phyloP scores from a whole-genome alignment of 1,140 invertebrate genomes.

The Saccostrea cuccullata region DNA sequence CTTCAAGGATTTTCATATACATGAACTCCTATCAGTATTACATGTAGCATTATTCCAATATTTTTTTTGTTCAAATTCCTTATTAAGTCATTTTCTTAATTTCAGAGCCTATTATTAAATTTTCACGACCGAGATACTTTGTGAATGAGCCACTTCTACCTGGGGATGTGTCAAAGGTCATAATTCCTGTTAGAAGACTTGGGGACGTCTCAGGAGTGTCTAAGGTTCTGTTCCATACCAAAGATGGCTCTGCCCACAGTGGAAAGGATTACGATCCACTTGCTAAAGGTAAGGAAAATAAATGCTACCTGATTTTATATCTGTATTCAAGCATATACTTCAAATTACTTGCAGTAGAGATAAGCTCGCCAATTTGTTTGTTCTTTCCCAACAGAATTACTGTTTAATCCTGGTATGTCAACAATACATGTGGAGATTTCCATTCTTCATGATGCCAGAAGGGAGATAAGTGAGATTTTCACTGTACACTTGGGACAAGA shows the following conservation, averaged over 20 bases:
- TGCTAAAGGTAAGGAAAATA: constrained; percentile 72
- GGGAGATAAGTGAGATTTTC: constrained; percentile 77
- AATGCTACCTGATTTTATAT: not conserved
- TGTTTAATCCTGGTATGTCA: constrained; percentile 74
- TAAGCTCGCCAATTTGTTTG: not conserved
- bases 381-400: constrained; percentile 53
- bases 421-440: constrained; percentile 73
- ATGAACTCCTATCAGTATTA: too few relatives aligned
- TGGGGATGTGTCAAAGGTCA: constrained; percentile 70
- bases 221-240: constrained; percentile 77
- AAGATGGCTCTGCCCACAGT: constrained; percentile 78
- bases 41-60: too few relatives aligned
- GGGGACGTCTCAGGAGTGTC: constrained; percentile 78
- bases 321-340: not conserved
- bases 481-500: constrained; percentile 73
- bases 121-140: constrained; percentile 72
- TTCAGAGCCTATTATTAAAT: constrained; percentile 75
- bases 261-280: constrained; percentile 78
- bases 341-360: not conserved
- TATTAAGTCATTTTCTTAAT: not conserved
- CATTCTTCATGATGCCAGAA: constrained; percentile 74
- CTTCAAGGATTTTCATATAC: too few relatives aligned
- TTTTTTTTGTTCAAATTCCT: not conserved
- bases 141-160: constrained; percentile 76
- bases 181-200: constrained; percentile 75